Conservation (phyloP, 2,888 invertebrate genomes). For the Agyllia agylla region DNA sequence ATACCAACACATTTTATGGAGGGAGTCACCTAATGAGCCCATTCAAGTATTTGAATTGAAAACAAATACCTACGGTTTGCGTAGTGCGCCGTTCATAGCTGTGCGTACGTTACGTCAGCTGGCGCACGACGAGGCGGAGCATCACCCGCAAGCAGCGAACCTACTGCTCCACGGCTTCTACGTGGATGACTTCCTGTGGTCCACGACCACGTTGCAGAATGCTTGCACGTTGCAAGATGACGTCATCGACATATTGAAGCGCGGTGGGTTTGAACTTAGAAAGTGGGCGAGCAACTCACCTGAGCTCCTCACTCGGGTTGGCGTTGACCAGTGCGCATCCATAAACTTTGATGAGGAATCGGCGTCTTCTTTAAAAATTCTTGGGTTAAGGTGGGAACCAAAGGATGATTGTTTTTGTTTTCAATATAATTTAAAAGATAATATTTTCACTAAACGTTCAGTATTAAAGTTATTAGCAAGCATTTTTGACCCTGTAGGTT, state of each 20-base stretch:
- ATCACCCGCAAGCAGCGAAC: not conserved
- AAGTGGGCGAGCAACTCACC: not conserved
- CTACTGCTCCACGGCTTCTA: not conserved
- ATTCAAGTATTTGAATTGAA: not conserved
- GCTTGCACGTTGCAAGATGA: not conserved
- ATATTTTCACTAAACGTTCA: not conserved
- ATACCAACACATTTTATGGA: not conserved
- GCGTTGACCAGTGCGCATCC: not conserved
- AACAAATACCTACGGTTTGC: not conserved
- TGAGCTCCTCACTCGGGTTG: not conserved
- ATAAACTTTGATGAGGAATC: not conserved
- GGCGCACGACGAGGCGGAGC: not conserved
- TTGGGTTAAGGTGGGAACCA: not conserved
- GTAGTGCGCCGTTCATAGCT: not conserved
- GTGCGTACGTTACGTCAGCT: not conserved
- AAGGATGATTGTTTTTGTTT: not conserved
- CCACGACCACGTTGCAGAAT: not conserved
- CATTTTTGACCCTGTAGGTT: conserved; percentile 4
- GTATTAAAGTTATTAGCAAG: not conserved
- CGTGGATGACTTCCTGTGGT: not conserved
- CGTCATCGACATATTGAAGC: not conserved
- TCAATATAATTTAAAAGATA: not conserved
- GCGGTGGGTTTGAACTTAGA: not conserved
- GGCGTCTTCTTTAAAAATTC: not conserved
- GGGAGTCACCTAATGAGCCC: not conserved